Evolutionary conservation across 2,888 invertebrate genomes (phyloP), one percentile per base, ranked within the genome.

Genomic region (Euspilapteryx auroguttella): DNA sequence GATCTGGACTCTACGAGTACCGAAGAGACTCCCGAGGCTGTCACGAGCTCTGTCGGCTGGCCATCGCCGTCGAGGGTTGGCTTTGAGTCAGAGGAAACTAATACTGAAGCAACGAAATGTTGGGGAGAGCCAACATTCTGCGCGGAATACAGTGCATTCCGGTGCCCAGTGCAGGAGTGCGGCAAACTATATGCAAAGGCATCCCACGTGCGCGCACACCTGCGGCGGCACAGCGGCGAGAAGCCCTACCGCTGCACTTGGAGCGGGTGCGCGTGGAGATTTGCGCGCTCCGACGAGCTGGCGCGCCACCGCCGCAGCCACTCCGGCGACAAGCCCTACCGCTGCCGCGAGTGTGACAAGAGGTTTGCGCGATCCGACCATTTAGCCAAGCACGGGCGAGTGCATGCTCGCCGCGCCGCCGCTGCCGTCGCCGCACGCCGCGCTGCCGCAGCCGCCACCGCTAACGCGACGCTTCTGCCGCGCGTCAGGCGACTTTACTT

Each of bases 271-370:
- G 83, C 83, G 17, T 96, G 95, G 95, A 81, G 88, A 40, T 96
- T 96, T 71, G 94, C 94, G 11, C 80, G 96, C 32, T 95, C 95
- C 0, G 96, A 96, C 55, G 96, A 96, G 62, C 65, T 96, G 37
- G 92, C 94, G 2, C 80, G 96, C 12, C 96, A 96, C 56, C 84
- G 89, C 29, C 81, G 96, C 37, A 94, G 94, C n/a, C 96, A 96
- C 63, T 94, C 94, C 0, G 96, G 96, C 1, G 82, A 94, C 35
- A 95, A 95, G 58, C 96, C 96, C 0, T 96, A 96, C 62, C 82
- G 86, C 32, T 97, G 96, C 59, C 79, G 81, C 32, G 81, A 90
- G 43, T 97, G 96, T 57, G 81, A 85, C 27, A 95, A 96, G 62
- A 81, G 86, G 35, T 97, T 97, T 62, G 90, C 94, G 1, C 80